phyloP scores from a whole-genome alignment of 1,140 invertebrate species.

The Diplogasteroides magnus region DNA sequence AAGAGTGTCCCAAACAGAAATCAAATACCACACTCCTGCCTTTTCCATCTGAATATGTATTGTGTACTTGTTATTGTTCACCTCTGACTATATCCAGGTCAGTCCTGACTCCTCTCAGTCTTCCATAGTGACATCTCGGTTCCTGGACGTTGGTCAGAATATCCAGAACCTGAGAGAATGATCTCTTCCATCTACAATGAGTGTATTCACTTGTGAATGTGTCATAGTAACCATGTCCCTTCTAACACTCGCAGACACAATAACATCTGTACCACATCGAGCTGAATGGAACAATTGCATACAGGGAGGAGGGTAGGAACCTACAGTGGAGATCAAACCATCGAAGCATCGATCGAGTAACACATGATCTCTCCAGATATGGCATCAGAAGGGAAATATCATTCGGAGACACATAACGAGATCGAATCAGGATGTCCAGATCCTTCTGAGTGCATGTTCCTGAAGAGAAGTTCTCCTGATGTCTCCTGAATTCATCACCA shows the following conservation, averaged over 20 bases:
- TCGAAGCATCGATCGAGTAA: slow-evolving; percentile 16
- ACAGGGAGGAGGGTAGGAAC: not conserved
- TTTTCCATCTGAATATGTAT: slow-evolving; percentile 18
- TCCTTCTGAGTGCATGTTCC: slow-evolving; percentile 27
- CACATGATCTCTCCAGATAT: slow-evolving; percentile 21
- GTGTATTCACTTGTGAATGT: slow-evolving; percentile 7
- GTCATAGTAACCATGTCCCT: slow-evolving; percentile 22
- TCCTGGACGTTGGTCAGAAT: slow-evolving; percentile 29
- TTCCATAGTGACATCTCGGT: slow-evolving; percentile 1
- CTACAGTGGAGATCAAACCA: slow-evolving; percentile 31
- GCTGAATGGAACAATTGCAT: slow-evolving; percentile 8
- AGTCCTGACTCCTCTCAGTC: not conserved
- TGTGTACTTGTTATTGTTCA: not conserved
- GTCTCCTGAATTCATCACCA: not conserved
- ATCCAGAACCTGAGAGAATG: slow-evolving; percentile 15
- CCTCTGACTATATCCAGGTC: not conserved
- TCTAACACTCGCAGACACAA: slow-evolving; percentile 10
- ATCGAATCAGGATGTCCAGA: slow-evolving; percentile 22
- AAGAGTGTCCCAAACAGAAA: slow-evolving; percentile 22
- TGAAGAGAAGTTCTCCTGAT: not conserved
- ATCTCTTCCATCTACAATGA: no score
- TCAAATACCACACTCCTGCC: slow-evolving; percentile 22
- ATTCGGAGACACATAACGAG: slow-evolving; percentile 21
- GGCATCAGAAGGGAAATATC: slow-evolving; percentile 25
- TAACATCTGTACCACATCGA: slow-evolving; percentile 21